Conservation (phyloP, 2,888 invertebrate species). For the Rotaria magnacalcarata region DNA sequence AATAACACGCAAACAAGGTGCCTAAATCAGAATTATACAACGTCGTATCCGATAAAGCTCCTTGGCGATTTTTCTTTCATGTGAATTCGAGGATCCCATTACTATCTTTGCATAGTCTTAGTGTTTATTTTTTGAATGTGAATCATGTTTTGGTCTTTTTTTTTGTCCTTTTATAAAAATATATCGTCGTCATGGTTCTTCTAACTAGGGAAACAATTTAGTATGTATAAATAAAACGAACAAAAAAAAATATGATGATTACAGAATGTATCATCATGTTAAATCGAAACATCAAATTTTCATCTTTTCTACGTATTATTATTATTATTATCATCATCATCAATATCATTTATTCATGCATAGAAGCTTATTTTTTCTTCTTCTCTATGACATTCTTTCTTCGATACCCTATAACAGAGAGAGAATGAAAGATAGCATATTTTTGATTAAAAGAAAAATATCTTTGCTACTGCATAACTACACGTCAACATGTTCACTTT, state of each 20-base stretch:
- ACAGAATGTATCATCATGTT: no score
- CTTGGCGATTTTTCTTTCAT: background rate
- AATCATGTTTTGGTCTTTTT: background rate
- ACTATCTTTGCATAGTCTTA: background rate
- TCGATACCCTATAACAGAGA: background rate
- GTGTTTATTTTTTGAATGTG: background rate
- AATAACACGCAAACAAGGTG: conserved; percentile 3
- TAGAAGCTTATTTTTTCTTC: no score
- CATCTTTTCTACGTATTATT: background rate
- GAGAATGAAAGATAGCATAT: background rate
- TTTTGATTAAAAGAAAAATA: background rate
- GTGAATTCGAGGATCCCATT: background rate
- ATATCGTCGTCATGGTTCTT: background rate
- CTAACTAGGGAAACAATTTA: background rate
- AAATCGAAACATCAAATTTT: background rate
- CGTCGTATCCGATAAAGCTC: background rate
- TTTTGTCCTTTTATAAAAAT: background rate
- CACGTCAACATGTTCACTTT: background rate
- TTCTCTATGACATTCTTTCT: background rate
- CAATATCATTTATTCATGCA: background rate
- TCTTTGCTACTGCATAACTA: background rate
- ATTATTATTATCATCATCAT: background rate
- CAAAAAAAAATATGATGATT: no score
- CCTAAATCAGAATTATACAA: background rate
- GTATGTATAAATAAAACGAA: background rate